These are phyloP conservation scores for Genyomyrus donnyi DNA, from an alignment of 2,113 vertebrate genomes.

Conservation along the genomic window DNA sequence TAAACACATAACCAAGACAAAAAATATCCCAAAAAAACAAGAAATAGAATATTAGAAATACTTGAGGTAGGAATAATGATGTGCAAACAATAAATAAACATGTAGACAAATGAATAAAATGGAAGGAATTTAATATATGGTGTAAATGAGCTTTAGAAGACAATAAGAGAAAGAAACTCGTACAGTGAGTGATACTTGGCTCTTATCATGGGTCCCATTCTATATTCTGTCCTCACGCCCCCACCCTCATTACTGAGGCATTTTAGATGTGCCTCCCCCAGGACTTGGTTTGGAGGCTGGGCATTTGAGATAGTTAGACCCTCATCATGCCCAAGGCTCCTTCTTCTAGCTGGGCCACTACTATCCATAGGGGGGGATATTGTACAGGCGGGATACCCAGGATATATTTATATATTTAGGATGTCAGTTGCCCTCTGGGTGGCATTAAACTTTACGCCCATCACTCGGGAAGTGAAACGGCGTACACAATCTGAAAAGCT, in stretches of 20 bases:
- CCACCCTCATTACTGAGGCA: background rate
- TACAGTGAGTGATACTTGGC: background rate
- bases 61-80: background rate
- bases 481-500: background rate
- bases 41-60: background rate
- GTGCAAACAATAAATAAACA: background rate
- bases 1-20: background rate
- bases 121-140: background rate
- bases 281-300: background rate
- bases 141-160: background rate
- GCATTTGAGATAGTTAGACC: constrained; percentile 27
- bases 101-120: background rate
- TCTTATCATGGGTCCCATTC: background rate
- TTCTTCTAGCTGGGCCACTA: background rate
- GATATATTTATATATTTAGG: constrained; percentile 12
- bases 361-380: background rate
- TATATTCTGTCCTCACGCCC: background rate
- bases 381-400: background rate
- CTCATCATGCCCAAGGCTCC: constrained; percentile 31
- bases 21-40: background rate
- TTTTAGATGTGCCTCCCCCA: background rate
- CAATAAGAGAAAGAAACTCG: background rate
- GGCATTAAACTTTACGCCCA: constrained; percentile 19
- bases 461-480: background rate
- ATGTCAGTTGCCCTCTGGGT: constrained; percentile 1